These are phyloP conservation scores for Sorex araneus DNA, from an alignment of 2,113 vertebrate genomes.

Conservation along the genomic window DNA sequence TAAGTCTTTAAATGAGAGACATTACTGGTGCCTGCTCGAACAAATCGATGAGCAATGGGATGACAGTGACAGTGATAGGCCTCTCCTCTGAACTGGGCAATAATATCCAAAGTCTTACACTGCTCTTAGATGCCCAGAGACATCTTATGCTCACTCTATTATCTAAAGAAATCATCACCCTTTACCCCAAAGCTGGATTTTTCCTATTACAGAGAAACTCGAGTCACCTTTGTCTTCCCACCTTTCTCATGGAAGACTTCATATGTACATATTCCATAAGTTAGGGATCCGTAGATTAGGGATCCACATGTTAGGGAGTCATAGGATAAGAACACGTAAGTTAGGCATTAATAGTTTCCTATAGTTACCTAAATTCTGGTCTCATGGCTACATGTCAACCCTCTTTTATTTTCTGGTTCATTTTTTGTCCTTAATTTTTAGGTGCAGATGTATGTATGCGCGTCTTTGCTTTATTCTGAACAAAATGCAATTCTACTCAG, in stretches of 20 bases:
- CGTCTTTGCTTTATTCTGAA: conserved; percentile 13
- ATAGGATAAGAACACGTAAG: neutral
- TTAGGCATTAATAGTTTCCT: neutral
- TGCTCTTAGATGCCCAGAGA: neutral
- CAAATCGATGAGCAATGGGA: too few relatives aligned
- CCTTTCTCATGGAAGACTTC: neutral
- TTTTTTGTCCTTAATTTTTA: conserved; percentile 7
- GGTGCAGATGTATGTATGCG: neutral
- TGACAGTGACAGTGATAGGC: neutral
- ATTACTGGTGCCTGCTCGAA: too few relatives aligned
- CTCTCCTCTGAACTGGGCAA: neutral
- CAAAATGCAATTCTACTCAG: conserved; percentile 23
- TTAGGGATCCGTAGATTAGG: neutral
- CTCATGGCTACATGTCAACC: neutral
- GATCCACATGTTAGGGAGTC: neutral
- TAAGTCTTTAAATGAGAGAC: too few relatives aligned
- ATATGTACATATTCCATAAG: neutral
- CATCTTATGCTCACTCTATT: neutral
- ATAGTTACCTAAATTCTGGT: neutral
- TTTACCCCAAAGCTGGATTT: neutral
- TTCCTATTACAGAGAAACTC: neutral
- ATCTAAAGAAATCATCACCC: neutral
- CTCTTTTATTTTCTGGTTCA: neutral
- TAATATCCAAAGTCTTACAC: neutral
- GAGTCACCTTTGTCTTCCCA: neutral